These are phyloP conservation scores for Pogonocherus hispidulus DNA, from an alignment of 2,888 invertebrate species.

Conservation along the genomic window DNA sequence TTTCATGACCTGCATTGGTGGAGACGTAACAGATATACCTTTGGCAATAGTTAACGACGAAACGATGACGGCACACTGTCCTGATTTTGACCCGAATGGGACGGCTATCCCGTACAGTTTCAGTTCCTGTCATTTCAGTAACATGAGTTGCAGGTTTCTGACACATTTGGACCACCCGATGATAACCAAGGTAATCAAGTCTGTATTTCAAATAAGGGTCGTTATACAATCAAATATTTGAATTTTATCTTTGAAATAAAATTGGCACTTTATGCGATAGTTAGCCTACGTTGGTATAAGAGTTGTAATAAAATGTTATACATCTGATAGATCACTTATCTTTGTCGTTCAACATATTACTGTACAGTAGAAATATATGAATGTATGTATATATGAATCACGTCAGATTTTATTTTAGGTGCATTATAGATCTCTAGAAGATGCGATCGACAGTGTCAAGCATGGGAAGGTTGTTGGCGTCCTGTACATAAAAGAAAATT, in stretches of 20 bases:
- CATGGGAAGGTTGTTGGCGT: constrained; percentile 75
- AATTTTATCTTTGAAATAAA: too few species aligned
- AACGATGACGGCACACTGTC: constrained; percentile 62
- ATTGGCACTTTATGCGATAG: too few species aligned
- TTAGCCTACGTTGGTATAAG: too few species aligned
- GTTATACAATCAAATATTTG: too few species aligned
- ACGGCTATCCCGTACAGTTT: constrained; percentile 47
- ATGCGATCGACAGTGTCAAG: constrained; percentile 72
- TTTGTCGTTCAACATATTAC: neutral
- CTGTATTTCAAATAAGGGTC: too few species aligned
- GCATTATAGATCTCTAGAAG: constrained; percentile 70
- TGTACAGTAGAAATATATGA: neutral
- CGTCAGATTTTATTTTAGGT: constrained; percentile 54
- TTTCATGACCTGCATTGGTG: constrained; percentile 86
- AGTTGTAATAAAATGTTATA: too few species aligned
- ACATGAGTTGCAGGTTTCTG: constrained; percentile 76
- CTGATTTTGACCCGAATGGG: constrained; percentile 55
- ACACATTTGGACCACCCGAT: constrained; percentile 73
- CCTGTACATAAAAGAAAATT: constrained; percentile 80
- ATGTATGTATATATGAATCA: too few species aligned
- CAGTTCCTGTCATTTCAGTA: constrained; percentile 69
- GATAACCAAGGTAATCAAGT: constrained; percentile 60
- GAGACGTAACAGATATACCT: constrained; percentile 79
- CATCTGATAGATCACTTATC: too few species aligned
- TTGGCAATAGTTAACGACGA: constrained; percentile 88